Percentiles rank a stretch among this genome's conserved stretches.
These are phyloP conservation scores for Drosophila sucinea DNA, from an alignment of 1,140 invertebrate species.

Conservation along the genomic window DNA sequence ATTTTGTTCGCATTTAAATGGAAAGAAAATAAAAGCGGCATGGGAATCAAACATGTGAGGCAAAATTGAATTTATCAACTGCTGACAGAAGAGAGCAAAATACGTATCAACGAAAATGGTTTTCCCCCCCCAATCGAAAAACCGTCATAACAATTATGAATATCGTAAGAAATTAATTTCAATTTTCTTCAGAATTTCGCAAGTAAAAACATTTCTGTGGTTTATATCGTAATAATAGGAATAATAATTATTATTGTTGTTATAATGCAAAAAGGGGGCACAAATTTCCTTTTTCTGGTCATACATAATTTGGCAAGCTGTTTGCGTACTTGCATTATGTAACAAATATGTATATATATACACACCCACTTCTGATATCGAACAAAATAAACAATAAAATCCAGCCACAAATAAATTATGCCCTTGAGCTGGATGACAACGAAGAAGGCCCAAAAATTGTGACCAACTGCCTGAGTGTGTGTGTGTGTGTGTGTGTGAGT, in stretches of 20 bases:
- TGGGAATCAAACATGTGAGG: conserved; percentile 46
- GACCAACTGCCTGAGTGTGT: conserved; percentile 9
- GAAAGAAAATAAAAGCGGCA: conserved; percentile 66
- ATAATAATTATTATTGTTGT: conserved; percentile 46
- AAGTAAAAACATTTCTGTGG: conserved; percentile 2
- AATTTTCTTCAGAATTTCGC: not conserved
- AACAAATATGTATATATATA: conserved; percentile 23
- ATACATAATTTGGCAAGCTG: conserved; percentile 68
- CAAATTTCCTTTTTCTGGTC: conserved; percentile 24
- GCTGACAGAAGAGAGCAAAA: conserved; percentile 44
- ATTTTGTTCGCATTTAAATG: conserved; percentile 47
- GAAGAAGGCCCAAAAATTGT: conserved; percentile 29
- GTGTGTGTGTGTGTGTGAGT: conserved; percentile 4
- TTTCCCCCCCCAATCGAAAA: not conserved
- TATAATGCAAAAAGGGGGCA: conserved; percentile 48
- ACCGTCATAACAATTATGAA: conserved; percentile 9
- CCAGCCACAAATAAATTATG: conserved; percentile 77
- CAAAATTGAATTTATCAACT: conserved; percentile 75
- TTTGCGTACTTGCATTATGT: conserved; percentile 55
- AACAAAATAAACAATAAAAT: conserved; percentile 80
- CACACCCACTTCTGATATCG: conserved; percentile 61
- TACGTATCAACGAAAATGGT: conserved; percentile 18
- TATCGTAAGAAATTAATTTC: not conserved
- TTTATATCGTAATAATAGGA: conserved; percentile 39
- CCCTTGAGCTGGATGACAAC: conserved; percentile 67